phyloP scores from a whole-genome alignment of 2,888 invertebrate species.

The Orchestes rusci region DNA sequence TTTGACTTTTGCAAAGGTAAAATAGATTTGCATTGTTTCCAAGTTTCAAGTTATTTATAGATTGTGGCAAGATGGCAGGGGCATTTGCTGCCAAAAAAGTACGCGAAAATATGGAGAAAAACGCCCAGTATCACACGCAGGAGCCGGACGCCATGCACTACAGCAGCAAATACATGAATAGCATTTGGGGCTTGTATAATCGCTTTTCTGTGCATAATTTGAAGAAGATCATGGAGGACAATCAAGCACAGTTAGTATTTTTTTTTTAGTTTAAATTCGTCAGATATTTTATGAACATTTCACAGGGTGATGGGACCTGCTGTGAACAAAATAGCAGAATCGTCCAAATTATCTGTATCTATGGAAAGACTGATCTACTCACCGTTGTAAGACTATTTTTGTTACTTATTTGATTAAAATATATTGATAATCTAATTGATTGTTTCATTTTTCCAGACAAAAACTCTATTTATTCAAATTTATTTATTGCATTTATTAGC shows the following conservation, averaged over 20 bases:
- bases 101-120: conserved; percentile 53
- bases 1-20: too few species aligned
- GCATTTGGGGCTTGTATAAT: conserved; percentile 88
- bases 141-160: conserved; percentile 57
- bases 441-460: too few species aligned
- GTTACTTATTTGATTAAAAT: too few species aligned
- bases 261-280: not conserved
- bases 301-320: conserved; percentile 12
- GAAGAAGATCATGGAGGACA: conserved; percentile 62
- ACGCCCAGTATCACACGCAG: conserved; percentile 43
- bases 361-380: conserved; percentile 20
- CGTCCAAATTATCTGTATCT: conserved; percentile 17
- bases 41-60: too few species aligned
- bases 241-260: conserved; percentile 1
- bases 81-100: conserved; percentile 68
- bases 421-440: too few species aligned
- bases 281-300: too few species aligned
- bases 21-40: too few species aligned
- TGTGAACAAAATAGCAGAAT: conserved; percentile 8
- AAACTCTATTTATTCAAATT: too few species aligned
- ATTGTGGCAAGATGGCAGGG: too few species aligned
- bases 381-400: conserved; percentile 13
- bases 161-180: conserved; percentile 82
- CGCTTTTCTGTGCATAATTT: conserved; percentile 83
- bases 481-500: too few species aligned